phyloP scores from a whole-genome alignment of 2,888 invertebrate species.

The Hypomecis punctinalis region DNA sequence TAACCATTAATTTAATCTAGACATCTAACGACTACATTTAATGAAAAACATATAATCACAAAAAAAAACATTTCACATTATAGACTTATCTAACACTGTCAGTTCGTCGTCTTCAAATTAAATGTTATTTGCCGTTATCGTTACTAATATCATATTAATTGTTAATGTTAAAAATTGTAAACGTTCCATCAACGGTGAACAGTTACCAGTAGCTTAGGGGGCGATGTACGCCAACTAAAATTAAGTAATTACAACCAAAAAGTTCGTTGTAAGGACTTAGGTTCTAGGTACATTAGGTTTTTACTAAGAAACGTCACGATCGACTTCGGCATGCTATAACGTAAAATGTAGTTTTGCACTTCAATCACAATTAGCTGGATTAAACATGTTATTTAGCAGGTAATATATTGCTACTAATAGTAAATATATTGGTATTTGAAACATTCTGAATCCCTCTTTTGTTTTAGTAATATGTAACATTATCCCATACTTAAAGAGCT shows the following conservation, averaged over 20 bases:
- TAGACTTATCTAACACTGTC: constrained; percentile 59
- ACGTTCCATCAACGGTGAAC: constrained; percentile 84
- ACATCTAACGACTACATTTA: constrained; percentile 29
- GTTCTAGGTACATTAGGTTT: constrained; percentile 72
- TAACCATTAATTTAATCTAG: constrained; percentile 32
- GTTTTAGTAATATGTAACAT: constrained; percentile 2
- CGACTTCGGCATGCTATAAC: constrained; percentile 49
- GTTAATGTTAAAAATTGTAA: constrained; percentile 76
- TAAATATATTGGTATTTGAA: constrained; percentile 3
- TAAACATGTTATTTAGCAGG: constrained; percentile 11
- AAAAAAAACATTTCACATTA: constrained; percentile 41
- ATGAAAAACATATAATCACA: constrained; percentile 41
- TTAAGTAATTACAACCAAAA: constrained; percentile 84
- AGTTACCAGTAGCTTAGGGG: constrained; percentile 81
- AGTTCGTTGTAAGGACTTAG: constrained; percentile 84
- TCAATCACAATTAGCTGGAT: constrained; percentile 39
- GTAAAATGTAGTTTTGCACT: constrained; percentile 33
- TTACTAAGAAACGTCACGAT: constrained; percentile 60
- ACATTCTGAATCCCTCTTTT: background rate
- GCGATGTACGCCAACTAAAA: constrained; percentile 70
- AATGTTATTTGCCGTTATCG: constrained; percentile 70
- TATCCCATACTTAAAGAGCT: constrained; percentile 1
- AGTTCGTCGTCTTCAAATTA: constrained; percentile 68
- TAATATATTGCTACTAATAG: constrained; percentile 8
- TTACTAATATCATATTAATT: constrained; percentile 71